Percentiles rank a stretch among this genome's conserved stretches.
phyloP scores from a whole-genome alignment of 2,888 invertebrate genomes.

The Hydraecia micacea region DNA sequence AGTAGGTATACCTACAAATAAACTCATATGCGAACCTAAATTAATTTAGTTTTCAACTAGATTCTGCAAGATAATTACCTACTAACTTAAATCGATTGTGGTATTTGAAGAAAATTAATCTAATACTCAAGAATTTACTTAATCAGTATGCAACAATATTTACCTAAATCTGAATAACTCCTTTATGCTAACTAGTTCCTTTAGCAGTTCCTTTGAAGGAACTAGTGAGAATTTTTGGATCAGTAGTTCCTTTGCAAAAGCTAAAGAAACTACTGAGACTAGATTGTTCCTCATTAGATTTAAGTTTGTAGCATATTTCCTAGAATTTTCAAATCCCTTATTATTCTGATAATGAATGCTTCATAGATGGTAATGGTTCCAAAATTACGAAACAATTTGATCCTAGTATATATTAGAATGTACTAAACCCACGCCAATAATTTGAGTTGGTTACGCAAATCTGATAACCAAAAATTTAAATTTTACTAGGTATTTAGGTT shows the following conservation, averaged over 20 bases:
- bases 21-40: background rate
- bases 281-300: background rate
- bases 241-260: too few species aligned
- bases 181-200: too few species aligned
- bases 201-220: too few species aligned
- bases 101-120: slow-evolving; percentile 16
- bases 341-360: background rate
- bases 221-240: too few species aligned
- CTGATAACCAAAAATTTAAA: background rate
- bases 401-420: background rate
- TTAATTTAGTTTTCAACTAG: background rate
- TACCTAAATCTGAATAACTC: background rate
- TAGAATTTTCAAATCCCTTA: background rate
- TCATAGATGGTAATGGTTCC: background rate
- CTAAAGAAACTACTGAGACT: too few species aligned
- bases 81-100: slow-evolving; percentile 9
- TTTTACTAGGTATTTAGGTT: background rate
- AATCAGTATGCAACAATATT: background rate
- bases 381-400: background rate
- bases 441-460: background rate
- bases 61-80: slow-evolving; percentile 1
- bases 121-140: slow-evolving; percentile 20
- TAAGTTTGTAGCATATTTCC: background rate
- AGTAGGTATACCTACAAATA: background rate
- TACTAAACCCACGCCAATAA: background rate